Evolutionary conservation across 2,113 vertebrate genomes (phyloP), one percentile per base, ranked within the genome.

Genomic region (Climacteris rufus): DNA sequence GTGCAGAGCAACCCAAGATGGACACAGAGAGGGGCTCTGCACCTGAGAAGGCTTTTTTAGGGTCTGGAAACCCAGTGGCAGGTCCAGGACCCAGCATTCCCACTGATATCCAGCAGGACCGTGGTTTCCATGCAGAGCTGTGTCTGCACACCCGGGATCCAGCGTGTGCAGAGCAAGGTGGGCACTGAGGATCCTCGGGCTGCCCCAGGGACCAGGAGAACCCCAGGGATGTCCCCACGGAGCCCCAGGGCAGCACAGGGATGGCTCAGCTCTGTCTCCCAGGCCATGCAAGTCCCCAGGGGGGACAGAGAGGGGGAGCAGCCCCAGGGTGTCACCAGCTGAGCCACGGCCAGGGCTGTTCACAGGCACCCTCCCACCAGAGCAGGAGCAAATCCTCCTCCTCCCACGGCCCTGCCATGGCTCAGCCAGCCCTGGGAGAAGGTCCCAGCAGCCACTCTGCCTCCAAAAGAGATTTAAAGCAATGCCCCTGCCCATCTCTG

Each of bases 351-450:
- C 49, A 40, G 1, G 6, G 84, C 76, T 49, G 72, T 22, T 20
- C 81, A 11, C 40, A 6, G 13, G 2, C 60, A 28, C 52, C 9
- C 0, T 10, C 69, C 45, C n/a, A 18, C 42, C 42, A 3, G 0
- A 11, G 84, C 42, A 35, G 80, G 60, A 60, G 61, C 74, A 59
- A 78, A 60, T 4, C 31, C 19, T 47, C 45, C 68, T 10, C 16
- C 44, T 65, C 57, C 18, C 35, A 13, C 2, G 1, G 31, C 5
- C 2, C 20, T 3, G 21, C 87, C 3, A 2, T 2, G 1, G 87
- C 90, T 78, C 94, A 80, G 93, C 42, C 8, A 27, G 44, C 89
- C 79, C 33, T 63, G 82, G 31, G 71, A 83, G 59, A 88, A 63
- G 40, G 83, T 13, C 83, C 4, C 25, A 64, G 68, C 0, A 1